Conservation (phyloP, 2,888 invertebrate genomes). For the Eupithecia vulgata region DNA sequence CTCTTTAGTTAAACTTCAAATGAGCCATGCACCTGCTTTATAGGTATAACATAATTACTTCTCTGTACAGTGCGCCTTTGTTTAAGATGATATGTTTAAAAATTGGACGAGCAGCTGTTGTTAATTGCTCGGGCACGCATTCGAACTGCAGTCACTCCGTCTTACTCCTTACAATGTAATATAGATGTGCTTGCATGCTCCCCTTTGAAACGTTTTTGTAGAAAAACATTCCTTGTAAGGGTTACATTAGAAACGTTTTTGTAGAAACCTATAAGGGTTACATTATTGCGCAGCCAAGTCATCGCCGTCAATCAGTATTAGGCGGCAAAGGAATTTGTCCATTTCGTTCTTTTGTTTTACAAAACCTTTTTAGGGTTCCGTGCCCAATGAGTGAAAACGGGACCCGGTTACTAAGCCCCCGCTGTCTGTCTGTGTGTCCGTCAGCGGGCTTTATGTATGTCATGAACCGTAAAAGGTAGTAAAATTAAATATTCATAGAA, state of each 20-base stretch:
- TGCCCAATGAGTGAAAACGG: too few species aligned
- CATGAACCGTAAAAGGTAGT: too few species aligned
- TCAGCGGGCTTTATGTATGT: too few species aligned
- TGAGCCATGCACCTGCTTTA: constrained; percentile 26
- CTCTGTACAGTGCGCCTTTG: constrained; percentile 21
- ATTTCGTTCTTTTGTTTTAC: constrained; percentile 1
- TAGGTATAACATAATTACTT: constrained; percentile 13
- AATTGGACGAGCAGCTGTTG: constrained; percentile 55
- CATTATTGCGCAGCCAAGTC: neutral
- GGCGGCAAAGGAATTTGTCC: neutral
- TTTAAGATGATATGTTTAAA: constrained; percentile 29
- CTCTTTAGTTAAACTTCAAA: neutral
- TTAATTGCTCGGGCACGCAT: constrained; percentile 60
- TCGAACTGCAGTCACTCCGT: constrained; percentile 42
- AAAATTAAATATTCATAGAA: too few species aligned
- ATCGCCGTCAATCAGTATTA: neutral
- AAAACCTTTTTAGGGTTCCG: too few species aligned
- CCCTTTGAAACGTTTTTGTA: constrained; percentile 16
- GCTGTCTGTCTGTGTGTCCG: too few species aligned
- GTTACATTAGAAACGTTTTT: constrained; percentile 13
- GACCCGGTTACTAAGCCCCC: too few species aligned
- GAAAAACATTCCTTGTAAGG: neutral
- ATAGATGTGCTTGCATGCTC: constrained; percentile 3
- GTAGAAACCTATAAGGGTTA: neutral
- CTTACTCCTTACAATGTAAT: constrained; percentile 17